phyloP scores from a whole-genome alignment of 2,113 vertebrate species.

The Miniopterus natalensis region DNA sequence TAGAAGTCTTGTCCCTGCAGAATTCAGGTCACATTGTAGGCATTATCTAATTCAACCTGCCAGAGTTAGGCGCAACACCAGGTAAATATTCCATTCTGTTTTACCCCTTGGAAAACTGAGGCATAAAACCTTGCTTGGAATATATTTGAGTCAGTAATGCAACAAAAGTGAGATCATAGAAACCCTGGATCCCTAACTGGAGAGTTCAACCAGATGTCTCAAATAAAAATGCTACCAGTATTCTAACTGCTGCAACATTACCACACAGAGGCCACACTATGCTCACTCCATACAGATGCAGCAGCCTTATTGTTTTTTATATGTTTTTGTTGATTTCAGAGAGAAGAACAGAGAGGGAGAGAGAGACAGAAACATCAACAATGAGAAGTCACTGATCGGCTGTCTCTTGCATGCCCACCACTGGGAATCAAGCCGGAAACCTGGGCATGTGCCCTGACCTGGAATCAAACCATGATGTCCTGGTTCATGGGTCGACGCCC shows the following conservation, averaged over 20 bases:
- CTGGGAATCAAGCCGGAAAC: no score
- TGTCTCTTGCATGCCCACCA: no score
- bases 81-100: conserved; percentile 33
- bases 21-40: conserved; percentile 18
- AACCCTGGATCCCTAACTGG: not conserved
- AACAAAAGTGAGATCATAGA: conserved; percentile 16
- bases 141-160: not conserved
- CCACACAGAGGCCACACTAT: not conserved
- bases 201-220: not conserved
- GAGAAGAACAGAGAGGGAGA: no score
- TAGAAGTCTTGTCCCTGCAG: conserved; percentile 19
- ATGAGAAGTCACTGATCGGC: no score
- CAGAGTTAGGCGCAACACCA: not conserved
- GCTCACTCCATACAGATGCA: not conserved
- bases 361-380: no score
- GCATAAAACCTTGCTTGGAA: conserved; percentile 1
- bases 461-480: no score
- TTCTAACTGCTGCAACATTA: not conserved
- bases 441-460: no score
- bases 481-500: no score
- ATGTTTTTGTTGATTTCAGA: no score
- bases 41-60: conserved; percentile 33
- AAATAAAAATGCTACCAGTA: not conserved
- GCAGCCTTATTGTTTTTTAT: not conserved
- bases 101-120: conserved; percentile 13